Percentiles rank a stretch among this genome's conserved stretches.
Conservation (phyloP, 2,797 vertebrate species). For the Esox lucius region DNA sequence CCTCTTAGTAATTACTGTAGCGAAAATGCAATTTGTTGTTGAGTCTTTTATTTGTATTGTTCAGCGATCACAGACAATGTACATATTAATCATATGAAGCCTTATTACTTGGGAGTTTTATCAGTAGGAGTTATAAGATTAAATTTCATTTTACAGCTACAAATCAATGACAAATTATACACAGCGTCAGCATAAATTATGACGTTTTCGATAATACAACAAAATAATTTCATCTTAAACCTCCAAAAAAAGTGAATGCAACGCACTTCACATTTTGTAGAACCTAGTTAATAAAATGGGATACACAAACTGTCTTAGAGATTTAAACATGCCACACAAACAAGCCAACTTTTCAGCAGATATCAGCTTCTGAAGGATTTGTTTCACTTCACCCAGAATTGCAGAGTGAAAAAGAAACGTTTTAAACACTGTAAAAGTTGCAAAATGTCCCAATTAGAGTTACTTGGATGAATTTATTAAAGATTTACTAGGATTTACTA, state of each 20-base stretch:
- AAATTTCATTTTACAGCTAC: neutral
- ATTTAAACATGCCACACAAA: constrained; percentile 5
- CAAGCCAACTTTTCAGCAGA: neutral
- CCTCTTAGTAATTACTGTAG: constrained; percentile 7
- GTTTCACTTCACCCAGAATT: constrained; percentile 6
- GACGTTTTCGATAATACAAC: no score
- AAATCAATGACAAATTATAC: neutral
- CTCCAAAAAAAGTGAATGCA: no score
- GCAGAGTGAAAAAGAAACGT: neutral
- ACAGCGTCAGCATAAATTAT: no score
- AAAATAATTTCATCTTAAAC: no score
- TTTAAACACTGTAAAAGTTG: constrained; percentile 38
- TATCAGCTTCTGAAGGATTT: neutral
- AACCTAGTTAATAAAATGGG: no score
- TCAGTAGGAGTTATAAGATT: neutral
- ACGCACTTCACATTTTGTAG: no score
- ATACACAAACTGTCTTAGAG: neutral
- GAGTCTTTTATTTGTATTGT: neutral
- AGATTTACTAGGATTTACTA: constrained; percentile 20
- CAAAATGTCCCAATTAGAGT: constrained; percentile 39
- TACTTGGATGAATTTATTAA: constrained; percentile 23
- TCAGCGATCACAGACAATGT: no score
- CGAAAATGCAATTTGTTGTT: neutral
- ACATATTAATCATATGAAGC: neutral
- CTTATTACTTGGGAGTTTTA: neutral